phyloP scores from a whole-genome alignment of 2,797 vertebrate species.

The Choloepus didactylus region DNA sequence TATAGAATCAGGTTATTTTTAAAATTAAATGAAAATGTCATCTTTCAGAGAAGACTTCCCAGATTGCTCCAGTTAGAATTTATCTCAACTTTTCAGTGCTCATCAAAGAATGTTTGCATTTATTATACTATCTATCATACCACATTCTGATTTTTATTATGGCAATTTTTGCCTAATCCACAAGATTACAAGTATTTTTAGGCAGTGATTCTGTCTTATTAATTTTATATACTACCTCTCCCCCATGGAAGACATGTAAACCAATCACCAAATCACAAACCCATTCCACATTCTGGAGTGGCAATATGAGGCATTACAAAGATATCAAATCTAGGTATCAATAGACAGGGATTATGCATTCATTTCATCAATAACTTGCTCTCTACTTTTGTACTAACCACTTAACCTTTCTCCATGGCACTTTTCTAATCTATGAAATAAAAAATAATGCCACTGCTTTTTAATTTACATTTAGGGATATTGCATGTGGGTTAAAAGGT shows the following conservation, averaged over 20 bases:
- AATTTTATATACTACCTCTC: background rate
- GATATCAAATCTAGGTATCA: background rate
- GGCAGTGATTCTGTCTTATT: background rate
- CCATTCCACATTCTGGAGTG: background rate
- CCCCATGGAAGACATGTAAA: background rate
- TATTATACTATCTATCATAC: background rate
- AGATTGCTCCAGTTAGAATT: background rate
- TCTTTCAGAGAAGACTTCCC: slow-evolving; percentile 11
- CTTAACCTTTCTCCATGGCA: background rate
- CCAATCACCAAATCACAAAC: background rate
- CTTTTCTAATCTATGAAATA: background rate
- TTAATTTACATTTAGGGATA: background rate
- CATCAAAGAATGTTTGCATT: background rate
- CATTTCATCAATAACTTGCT: slow-evolving; percentile 19
- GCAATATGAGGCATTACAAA: background rate
- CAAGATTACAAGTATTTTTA: background rate
- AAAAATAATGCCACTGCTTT: background rate
- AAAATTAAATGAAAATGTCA: slow-evolving; percentile 23
- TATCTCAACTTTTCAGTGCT: background rate
- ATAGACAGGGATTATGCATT: background rate
- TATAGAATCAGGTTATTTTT: background rate
- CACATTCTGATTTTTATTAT: background rate
- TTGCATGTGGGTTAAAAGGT: background rate
- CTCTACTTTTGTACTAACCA: background rate
- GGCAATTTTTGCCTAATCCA: background rate